Conservation (phyloP, 2,113 vertebrate species). For the Centropus unirufus region DNA sequence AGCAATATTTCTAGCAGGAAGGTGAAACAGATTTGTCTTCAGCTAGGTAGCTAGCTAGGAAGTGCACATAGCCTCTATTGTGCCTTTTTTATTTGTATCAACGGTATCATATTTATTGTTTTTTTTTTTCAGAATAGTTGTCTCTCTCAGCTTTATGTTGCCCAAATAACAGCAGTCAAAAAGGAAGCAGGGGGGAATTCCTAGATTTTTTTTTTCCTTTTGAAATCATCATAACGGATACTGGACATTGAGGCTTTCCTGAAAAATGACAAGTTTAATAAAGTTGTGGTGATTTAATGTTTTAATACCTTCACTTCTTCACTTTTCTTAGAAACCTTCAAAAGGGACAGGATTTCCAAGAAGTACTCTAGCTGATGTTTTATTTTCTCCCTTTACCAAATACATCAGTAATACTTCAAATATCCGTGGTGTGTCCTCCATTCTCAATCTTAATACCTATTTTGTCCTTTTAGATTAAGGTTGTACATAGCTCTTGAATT, state of each 20-base stretch:
- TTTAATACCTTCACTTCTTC: not conserved
- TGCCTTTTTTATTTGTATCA: not conserved
- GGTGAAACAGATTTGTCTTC: not conserved
- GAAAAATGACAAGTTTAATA: not conserved
- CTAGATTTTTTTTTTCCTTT: not conserved
- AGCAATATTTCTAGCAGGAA: not conserved
- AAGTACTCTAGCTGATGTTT: not conserved
- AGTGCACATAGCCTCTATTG: not conserved
- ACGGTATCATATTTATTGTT: not conserved
- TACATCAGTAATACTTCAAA: not conserved
- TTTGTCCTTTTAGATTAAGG: not conserved
- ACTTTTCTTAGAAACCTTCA: not conserved
- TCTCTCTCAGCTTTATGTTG: not conserved
- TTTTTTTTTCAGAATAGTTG: not conserved
- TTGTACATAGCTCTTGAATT: not conserved
- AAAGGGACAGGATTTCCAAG: not conserved
- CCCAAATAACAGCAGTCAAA: not conserved
- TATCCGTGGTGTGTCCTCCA: fast-evolving
- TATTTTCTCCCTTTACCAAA: not conserved
- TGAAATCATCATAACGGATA: not conserved
- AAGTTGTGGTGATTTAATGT: not conserved
- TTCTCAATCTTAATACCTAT: not conserved
- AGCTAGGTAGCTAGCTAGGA: not conserved
- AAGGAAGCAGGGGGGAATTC: not conserved
- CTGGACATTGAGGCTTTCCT: not conserved